Evolutionary conservation across 2,888 invertebrate species (phyloP).

Genomic region (Drosophila cracens): DNA sequence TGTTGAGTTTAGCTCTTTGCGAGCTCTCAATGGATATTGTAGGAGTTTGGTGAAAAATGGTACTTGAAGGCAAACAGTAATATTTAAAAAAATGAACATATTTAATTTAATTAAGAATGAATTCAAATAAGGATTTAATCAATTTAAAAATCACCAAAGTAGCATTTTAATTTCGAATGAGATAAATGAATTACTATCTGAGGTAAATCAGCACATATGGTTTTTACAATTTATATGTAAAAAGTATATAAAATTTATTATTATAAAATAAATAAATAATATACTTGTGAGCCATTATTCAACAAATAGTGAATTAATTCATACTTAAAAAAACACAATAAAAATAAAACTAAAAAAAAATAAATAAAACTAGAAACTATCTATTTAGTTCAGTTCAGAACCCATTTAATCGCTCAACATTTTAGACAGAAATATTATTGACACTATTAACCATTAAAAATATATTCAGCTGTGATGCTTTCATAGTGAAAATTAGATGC

Average conservation of each 20-base stretch:
- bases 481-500: background rate
- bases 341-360: too few species aligned
- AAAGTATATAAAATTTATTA: background rate
- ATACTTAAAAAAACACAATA: background rate
- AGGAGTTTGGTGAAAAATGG: background rate
- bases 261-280: background rate
- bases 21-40: background rate
- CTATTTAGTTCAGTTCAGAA: background rate
- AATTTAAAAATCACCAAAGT: background rate
- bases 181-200: background rate
- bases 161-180: background rate
- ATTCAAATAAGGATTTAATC: background rate
- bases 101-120: background rate
- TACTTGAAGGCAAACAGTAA: background rate
- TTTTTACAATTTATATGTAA: background rate
- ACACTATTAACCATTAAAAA: background rate
- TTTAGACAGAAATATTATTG: background rate
- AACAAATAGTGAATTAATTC: background rate
- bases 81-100: background rate
- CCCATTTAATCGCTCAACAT: background rate
- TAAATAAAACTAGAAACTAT: background rate
- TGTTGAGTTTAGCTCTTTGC: slow-evolving; percentile 28
- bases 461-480: background rate
- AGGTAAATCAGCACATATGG: background rate
- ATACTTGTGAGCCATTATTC: background rate